Percentiles rank a stretch among this genome's conserved stretches.
phyloP scores from a whole-genome alignment of 2,797 vertebrate genomes.

The Sciurus vulgaris region DNA sequence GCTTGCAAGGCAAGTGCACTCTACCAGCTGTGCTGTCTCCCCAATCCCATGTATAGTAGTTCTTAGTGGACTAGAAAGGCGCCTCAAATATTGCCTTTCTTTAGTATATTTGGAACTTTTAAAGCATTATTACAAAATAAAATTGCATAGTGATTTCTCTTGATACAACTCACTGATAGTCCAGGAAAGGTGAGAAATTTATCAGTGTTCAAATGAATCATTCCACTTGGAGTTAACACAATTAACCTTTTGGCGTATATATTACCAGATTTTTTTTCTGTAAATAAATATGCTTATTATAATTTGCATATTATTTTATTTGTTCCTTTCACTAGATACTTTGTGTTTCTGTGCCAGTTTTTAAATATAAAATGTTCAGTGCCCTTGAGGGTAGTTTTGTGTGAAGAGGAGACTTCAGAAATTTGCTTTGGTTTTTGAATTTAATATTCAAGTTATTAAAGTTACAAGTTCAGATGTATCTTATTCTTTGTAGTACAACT shows the following conservation, averaged over 20 bases:
- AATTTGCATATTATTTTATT: neutral
- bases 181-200: neutral
- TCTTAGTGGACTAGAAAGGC: neutral
- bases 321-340: conserved; percentile 42
- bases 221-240: neutral
- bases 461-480: conserved; percentile 18
- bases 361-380: conserved; percentile 39
- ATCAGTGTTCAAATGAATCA: neutral
- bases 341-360: neutral
- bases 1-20: no score
- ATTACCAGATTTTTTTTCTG: neutral
- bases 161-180: neutral
- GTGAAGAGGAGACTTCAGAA: conserved; percentile 28
- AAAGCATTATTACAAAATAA: neutral
- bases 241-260: conserved; percentile 46
- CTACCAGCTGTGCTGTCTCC: no score
- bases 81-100: neutral
- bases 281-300: neutral
- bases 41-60: neutral
- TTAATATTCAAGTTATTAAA: conserved; percentile 60
- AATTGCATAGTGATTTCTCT: neutral
- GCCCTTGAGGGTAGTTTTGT: neutral
- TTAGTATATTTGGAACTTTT: neutral
- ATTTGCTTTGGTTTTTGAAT: conserved; percentile 62
- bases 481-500: conserved; percentile 3